Percentiles rank a stretch among this genome's conserved stretches.
phyloP scores from a whole-genome alignment of 2,888 invertebrate genomes.

The Alcis repandata region DNA sequence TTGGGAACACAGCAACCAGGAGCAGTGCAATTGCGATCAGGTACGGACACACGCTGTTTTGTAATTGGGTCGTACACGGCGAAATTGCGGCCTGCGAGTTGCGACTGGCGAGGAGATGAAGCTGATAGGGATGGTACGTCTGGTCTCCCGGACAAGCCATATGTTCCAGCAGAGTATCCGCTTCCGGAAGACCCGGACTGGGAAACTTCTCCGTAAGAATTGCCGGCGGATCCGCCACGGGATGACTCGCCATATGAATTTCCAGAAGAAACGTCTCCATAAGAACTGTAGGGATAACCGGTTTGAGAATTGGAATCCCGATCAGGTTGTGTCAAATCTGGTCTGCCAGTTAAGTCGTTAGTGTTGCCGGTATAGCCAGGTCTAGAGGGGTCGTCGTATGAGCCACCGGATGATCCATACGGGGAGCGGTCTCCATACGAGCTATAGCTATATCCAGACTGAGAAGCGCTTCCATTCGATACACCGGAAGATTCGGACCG shows the following conservation, averaged over 20 bases:
- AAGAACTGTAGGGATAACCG: conserved; percentile 12
- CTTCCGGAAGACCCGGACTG: conserved; percentile 18
- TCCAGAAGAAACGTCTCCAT: conserved; percentile 17
- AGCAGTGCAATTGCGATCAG: conserved; percentile 88
- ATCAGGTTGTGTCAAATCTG: conserved; percentile 8
- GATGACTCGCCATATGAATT: conserved; percentile 11
- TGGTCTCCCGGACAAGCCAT: conserved; percentile 54
- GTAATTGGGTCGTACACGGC: conserved; percentile 75
- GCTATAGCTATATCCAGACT: background rate
- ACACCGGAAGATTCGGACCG: background rate
- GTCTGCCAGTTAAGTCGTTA: conserved; percentile 1
- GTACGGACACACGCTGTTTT: conserved; percentile 70
- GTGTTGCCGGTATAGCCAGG: conserved; percentile 10
- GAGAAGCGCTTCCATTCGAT: conserved; percentile 4
- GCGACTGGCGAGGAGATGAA: conserved; percentile 23
- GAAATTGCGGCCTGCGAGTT: conserved; percentile 54
- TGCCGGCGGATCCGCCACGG: conserved; percentile 3
- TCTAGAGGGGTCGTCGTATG: conserved; percentile 5
- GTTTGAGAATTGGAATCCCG: conserved; percentile 9
- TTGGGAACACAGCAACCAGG: conserved; percentile 92
- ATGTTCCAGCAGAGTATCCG: conserved; percentile 37
- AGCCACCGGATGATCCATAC: conserved; percentile 8
- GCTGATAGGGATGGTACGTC: conserved; percentile 46
- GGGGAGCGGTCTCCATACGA: conserved; percentile 15
- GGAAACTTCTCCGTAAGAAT: conserved; percentile 2